Base-by-base conservation (phyloP, 1,140 invertebrate species). In the Aphidius ervi region DNA sequence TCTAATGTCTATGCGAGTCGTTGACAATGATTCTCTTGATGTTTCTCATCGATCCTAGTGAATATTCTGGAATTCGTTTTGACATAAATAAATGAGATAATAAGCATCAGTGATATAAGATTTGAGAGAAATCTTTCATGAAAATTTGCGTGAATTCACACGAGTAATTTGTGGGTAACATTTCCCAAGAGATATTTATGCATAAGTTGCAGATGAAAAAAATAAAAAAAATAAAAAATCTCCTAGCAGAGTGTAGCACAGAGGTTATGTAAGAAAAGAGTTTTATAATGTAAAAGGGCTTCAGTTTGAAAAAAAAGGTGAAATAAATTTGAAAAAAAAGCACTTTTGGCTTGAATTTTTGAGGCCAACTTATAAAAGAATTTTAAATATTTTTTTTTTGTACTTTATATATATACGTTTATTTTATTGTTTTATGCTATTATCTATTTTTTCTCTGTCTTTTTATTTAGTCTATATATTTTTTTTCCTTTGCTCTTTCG, bases 81-180 rank as follows among this genome's bases (percentile, higher is more conserved):
- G 23, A 31, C 23, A 31, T 31, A 1, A 31, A 10, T 10, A n/a
- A 5, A 48, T n/a, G 16, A 48, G 8, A n/a, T 20, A 48, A 48
- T n/a, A 48, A 10, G 43, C 7, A 7, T 9, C 5, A 16, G 8
- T 9, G 9, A 16, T 46, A 16, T n/a, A 46, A 31, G 23, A 31
- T 31, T 31, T 16, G 16, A 37, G 37, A 40, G 37, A 40, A 57
- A 41, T 10, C 31, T 39, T 31, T 55, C 52, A 60, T 60, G 59
- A 60, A 53, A 8, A 60, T 60, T 55, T n/a, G 59, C 52, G 59
- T 41, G 39, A 60, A 55, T 40, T 8, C 50, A 55, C 52, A 37
- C 45, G 50, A 62, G 62, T 62, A 66, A 69, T 67, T 69, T 62
- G 63, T 56, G 61, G 52, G 65, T 55, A 46, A 58, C 59, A 45